phyloP scores from a whole-genome alignment of 2,113 vertebrate species.

The Pseudopipra pipra region DNA sequence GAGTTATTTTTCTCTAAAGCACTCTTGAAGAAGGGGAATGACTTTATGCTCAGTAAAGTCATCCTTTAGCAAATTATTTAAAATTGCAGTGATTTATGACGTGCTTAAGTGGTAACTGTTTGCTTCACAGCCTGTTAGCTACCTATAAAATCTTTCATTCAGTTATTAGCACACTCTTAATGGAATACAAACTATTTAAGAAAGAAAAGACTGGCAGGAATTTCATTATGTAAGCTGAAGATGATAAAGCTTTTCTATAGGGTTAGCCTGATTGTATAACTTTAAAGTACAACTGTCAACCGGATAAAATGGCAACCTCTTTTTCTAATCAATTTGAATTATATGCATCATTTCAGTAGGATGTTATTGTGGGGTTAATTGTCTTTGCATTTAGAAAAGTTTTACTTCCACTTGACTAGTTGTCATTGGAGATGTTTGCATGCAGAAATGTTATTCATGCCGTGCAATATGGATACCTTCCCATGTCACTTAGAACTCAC shows the following conservation, averaged over 20 bases:
- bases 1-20: neutral
- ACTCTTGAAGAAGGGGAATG: neutral
- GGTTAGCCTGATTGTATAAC: neutral
- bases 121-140: neutral
- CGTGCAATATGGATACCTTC: neutral
- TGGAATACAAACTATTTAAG: neutral
- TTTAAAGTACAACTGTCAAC: neutral
- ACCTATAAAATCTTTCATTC: neutral
- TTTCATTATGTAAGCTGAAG: neutral
- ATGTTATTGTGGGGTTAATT: neutral
- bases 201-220: neutral
- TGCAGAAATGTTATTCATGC: neutral
- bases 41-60: neutral
- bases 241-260: neutral
- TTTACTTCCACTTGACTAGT: neutral
- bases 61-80: neutral
- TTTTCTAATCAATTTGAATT: neutral
- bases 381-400: neutral
- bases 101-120: neutral
- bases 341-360: slow-evolving; percentile 5
- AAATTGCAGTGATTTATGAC: neutral
- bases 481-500: neutral
- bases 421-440: neutral
- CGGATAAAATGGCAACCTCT: neutral
- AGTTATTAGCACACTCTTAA: neutral